phyloP scores from a whole-genome alignment of 2,888 invertebrate genomes.

The Hydrotaea diabolus region DNA sequence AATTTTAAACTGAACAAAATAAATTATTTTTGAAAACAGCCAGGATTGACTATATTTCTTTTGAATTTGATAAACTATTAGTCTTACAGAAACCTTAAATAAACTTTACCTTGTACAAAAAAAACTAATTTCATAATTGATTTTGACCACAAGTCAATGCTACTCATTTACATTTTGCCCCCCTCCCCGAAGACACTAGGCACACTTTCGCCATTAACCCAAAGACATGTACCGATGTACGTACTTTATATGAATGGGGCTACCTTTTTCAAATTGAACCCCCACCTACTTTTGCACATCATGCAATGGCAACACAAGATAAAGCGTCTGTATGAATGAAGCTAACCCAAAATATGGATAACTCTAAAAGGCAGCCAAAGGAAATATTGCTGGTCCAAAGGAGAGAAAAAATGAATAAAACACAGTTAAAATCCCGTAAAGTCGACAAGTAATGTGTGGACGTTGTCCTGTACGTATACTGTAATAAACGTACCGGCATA shows the following conservation, averaged over 20 bases:
- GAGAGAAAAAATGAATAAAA: background rate
- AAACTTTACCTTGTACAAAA: slow-evolving; percentile 14
- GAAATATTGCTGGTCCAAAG: background rate
- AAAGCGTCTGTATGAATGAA: background rate
- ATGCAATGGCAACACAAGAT: background rate
- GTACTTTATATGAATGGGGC: too few relatives aligned
- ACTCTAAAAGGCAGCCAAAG: slow-evolving; percentile 29
- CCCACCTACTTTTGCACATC: background rate
- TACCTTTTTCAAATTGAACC: background rate
- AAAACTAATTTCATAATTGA: slow-evolving; percentile 77
- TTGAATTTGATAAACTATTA: too few relatives aligned
- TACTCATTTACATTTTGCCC: slow-evolving; percentile 39
- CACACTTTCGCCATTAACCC: too few relatives aligned
- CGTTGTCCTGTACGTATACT: slow-evolving; percentile 24
- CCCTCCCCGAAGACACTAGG: background rate
- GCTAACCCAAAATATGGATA: background rate
- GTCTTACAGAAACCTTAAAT: too few relatives aligned
- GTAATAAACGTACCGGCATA: background rate
- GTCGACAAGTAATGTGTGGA: slow-evolving; percentile 2
- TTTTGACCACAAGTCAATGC: slow-evolving; percentile 62
- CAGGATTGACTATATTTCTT: too few relatives aligned
- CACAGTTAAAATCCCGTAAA: background rate
- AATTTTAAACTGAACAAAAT: too few relatives aligned
- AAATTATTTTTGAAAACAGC: too few relatives aligned
- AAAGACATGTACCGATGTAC: too few relatives aligned